Evolutionary conservation across 1,140 invertebrate species (phyloP), one percentile per base, ranked within the genome.

Genomic region (Sipha flava): DNA sequence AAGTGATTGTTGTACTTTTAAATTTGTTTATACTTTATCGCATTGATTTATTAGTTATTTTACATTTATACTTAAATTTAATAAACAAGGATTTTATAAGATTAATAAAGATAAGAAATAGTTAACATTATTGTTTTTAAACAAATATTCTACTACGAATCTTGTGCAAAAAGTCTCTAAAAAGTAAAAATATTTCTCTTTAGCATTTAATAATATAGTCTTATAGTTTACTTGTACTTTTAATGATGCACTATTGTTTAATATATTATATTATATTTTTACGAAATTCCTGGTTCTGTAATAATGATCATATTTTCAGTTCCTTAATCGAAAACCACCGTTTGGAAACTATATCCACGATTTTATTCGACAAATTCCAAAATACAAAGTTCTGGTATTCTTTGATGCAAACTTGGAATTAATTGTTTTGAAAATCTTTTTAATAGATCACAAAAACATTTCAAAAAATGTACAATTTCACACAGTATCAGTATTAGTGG

Each of bases 401-500:
- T 80, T 68, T 23, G 40, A 21, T n/a, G 66, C 37, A 18, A 73
- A 16, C 57, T 70, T 12, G n/a, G 68, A 31, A 37, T 12, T 6
- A 29, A 79, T 77, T 10, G 18, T 26, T 43, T 18, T 77, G 3
- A 40, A 40, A 43, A 26, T 77, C 0, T 4, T n/a, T 47, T 52
- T 66, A 23, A 59, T 83, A 79, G 45, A 82, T 79, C 40, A 59
- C 59, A 23, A 82, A 49, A 64, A 81, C 29, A 47, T 62, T 23
- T 80, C 79, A 14, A 45, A 62, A 29, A 80, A 66, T 12, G 18
- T 59, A 29, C 72, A 79, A 37, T 29, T 10, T 47, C 77, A 82
- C 62, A 70, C 59, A 0, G 21, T 85, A 59, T 84, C 85, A 59
- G 81, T 88, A 21, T 82, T 88, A 52, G 85, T 87, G 4, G 88